phyloP scores from a whole-genome alignment of 2,113 vertebrate species.

The Ploceus nigricollis region DNA sequence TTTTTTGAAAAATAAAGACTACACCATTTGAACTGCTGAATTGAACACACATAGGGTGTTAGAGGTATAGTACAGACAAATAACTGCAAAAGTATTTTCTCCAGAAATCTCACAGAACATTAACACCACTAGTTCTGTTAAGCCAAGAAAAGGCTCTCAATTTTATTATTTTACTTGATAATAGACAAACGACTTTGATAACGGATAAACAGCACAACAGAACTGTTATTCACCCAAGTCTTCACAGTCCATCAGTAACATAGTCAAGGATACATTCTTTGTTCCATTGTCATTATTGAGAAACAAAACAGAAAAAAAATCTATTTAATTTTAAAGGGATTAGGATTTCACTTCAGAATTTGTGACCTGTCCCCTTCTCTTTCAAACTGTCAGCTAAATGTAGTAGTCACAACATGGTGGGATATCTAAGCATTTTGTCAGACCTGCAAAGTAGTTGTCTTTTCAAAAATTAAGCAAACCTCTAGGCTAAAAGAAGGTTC shows the following conservation, averaged over 20 bases:
- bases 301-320: not conserved
- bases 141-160: not conserved
- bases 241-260: not conserved
- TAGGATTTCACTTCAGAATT: not conserved
- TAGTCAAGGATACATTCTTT: not conserved
- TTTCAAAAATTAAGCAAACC: not conserved
- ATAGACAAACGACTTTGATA: not conserved
- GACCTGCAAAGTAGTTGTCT: not conserved
- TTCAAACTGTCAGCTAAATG: not conserved
- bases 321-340: not conserved
- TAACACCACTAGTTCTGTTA: not conserved
- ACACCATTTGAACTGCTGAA: not conserved
- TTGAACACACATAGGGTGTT: not conserved
- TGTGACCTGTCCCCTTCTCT: not conserved
- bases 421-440: not conserved
- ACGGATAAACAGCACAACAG: not conserved
- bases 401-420: not conserved
- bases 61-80: not conserved
- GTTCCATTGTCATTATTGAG: not conserved
- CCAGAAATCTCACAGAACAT: not conserved
- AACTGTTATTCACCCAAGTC: not conserved
- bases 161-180: not conserved
- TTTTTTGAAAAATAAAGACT: not conserved
- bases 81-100: not conserved
- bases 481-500: not conserved